These are phyloP conservation scores for Eristalis pertinax DNA, from an alignment of 2,888 invertebrate genomes.

Conservation along the genomic window DNA sequence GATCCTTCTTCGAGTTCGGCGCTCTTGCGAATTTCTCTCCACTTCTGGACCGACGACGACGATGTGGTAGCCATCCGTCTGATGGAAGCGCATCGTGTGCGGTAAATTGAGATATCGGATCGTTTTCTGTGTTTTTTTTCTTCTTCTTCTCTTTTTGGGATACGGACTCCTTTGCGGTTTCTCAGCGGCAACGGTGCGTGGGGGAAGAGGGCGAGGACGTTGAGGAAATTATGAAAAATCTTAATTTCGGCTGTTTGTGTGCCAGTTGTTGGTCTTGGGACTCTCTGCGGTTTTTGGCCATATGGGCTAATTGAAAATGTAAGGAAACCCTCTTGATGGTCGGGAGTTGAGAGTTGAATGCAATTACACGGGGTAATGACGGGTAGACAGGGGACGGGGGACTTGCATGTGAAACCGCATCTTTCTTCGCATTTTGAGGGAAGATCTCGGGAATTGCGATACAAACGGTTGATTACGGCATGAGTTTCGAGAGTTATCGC, in stretches of 20 bases:
- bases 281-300: conserved; percentile 9
- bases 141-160: neutral
- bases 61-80: conserved; percentile 40
- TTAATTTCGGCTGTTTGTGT: conserved; percentile 40
- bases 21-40: conserved; percentile 54
- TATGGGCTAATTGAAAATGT: conserved; percentile 52
- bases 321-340: conserved; percentile 19
- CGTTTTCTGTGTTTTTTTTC: conserved; percentile 23
- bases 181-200: conserved; percentile 3
- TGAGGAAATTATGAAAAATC: conserved; percentile 55
- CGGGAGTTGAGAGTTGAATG: conserved; percentile 9
- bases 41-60: conserved; percentile 29
- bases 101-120: conserved; percentile 72
- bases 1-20: conserved; percentile 56
- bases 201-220: neutral
- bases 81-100: conserved; percentile 58
- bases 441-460: conserved; percentile 12
- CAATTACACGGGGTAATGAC: conserved; percentile 22
- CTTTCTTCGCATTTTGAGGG: conserved; percentile 1
- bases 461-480: conserved; percentile 26
- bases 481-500: conserved; percentile 17
- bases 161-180: conserved; percentile 65
- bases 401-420: neutral
- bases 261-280: conserved; percentile 50
- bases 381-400: conserved; percentile 2